Evolutionary conservation across 2,113 vertebrate genomes (phyloP), one percentile per base, ranked within the genome.

Genomic region (Macquaria ambigua): DNA sequence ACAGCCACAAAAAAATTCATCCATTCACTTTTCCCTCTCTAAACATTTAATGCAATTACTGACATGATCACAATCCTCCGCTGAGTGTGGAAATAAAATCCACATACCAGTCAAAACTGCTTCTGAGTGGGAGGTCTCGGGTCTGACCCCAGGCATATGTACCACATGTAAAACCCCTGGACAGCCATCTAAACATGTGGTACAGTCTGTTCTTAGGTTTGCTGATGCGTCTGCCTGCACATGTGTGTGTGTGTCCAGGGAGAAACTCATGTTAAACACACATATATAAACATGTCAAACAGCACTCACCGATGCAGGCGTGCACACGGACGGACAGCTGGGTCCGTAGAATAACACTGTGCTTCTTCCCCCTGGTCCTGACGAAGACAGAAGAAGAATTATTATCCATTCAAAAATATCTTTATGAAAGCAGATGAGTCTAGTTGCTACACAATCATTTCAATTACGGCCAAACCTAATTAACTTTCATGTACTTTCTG

Each of bases 311-410:
- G 5, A 99, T 99, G 90, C 98, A 99, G 90, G 97, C 96, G 25
- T 99, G 97, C 48, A 99, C 98, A 53, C 98, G 96, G 73, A 99
- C 97, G 0, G 97, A 98, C 80, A 99, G 96, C 93, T 99, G 97
- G 50, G 97, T 99, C 63, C 98, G 96, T 84, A 99, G 90, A 90
- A 99, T 95, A 90, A 99, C 96, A 77, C 97, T 98, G 93, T 99
- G 97, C 85, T 99, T 99, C 95, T 97, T 99, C 71, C 97, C 97
- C 66, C 97, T 96, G 82, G 95, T 97, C 97, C 91, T 95, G 52
- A 23, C 3, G 70, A 58, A 71, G 10, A 77, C 6, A 85, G 46
- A 48, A 48, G 46, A 15, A 48, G 43, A 66, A 58, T 70, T 62
- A 55, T 21, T 50, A 16, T 9, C n/a, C 12, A n/a, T 25, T 63